Percentiles rank a stretch among this genome's conserved stretches.
Conservation (phyloP, 2,888 invertebrate genomes). For the Beris chalybata region DNA sequence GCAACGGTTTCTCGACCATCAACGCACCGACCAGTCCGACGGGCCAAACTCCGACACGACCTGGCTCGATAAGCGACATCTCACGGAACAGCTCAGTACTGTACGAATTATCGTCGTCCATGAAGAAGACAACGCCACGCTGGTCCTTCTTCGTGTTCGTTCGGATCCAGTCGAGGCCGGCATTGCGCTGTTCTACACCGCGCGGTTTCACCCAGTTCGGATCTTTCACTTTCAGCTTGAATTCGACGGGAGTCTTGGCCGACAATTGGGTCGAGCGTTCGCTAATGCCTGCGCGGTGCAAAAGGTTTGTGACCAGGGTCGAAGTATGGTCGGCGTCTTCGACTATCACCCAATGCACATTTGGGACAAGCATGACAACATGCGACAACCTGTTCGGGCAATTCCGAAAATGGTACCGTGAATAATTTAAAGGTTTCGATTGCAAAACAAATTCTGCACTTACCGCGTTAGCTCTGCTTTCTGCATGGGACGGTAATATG, state of each 20-base stretch:
- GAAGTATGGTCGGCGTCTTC: conserved; percentile 80
- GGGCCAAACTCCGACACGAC: conserved; percentile 85
- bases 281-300: conserved; percentile 57
- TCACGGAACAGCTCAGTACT: conserved; percentile 86
- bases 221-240: conserved; percentile 55
- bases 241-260: conserved; percentile 64
- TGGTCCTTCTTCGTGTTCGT: conserved; percentile 58
- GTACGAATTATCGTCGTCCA: conserved; percentile 96
- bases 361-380: conserved; percentile 81
- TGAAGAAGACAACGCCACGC: conserved; percentile 79
- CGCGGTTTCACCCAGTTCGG: conserved; percentile 79
- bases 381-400: conserved; percentile 70
- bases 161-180: conserved; percentile 58
- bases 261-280: conserved; percentile 64
- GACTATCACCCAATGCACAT: conserved; percentile 90
- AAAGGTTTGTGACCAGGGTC: conserved; percentile 69
- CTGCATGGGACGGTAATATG: conserved; percentile 83
- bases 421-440: not conserved
- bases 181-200: conserved; percentile 89
- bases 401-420: not conserved
- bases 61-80: conserved; percentile 75
- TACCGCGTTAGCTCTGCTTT: conserved; percentile 91
- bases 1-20: conserved; percentile 86
- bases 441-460: conserved; percentile 36
- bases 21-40: conserved; percentile 96